Conservation (phyloP, 53 echinoderm and acorn worm species). For the Actinopyga echinites region DNA sequence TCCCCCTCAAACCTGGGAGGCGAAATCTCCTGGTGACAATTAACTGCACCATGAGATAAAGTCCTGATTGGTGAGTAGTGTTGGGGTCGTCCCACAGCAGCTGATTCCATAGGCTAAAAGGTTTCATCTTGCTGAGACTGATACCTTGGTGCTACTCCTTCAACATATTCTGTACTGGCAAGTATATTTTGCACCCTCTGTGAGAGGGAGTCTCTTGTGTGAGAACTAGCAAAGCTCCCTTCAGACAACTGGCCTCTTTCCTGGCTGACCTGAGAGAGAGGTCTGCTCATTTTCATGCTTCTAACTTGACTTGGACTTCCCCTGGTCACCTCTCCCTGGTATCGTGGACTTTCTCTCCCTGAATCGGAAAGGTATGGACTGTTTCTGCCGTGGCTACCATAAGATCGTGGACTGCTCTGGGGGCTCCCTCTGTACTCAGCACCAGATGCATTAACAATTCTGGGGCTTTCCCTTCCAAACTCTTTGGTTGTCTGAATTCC, state of each 20-base stretch:
- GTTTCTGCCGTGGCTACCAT: background rate
- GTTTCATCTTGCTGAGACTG: constrained; percentile 34
- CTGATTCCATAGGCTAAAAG: no score
- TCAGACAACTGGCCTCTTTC: background rate
- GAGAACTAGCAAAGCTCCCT: constrained; percentile 32
- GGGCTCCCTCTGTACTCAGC: constrained; percentile 9
- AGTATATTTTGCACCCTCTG: constrained; percentile 83
- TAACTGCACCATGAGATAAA: no score
- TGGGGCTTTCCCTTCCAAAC: background rate
- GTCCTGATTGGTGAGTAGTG: no score
- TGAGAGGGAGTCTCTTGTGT: constrained; percentile 77
- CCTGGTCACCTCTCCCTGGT: background rate
- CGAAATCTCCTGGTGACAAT: no score
- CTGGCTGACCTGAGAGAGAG: background rate
- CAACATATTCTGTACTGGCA: constrained; percentile 66
- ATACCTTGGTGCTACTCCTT: constrained; percentile 17
- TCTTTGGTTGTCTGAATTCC: no score
- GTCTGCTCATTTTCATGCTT: background rate
- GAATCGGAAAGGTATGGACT: constrained; percentile 22
- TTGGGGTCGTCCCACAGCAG: no score
- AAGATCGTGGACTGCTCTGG: constrained; percentile 20
- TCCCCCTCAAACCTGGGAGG: no score
- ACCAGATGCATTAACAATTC: background rate
- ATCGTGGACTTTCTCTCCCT: constrained; percentile 27
- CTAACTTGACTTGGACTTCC: constrained; percentile 25